Evolutionary conservation across 2,797 vertebrate genomes (phyloP), one percentile per base, ranked within the genome.

Genomic region (Menidia menidia): DNA sequence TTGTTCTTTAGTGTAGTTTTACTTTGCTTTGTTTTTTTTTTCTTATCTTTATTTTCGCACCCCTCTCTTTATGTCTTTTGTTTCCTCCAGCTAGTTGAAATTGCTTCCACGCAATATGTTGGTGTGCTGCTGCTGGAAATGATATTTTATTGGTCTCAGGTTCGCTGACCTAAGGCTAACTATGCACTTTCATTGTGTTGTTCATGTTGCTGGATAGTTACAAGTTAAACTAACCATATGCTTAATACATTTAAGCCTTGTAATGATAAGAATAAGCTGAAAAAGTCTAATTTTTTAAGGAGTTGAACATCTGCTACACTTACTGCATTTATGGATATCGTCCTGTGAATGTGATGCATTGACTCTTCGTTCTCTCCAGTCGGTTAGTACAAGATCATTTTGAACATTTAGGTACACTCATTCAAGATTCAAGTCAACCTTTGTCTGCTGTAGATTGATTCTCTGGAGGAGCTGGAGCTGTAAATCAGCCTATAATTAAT

Each of bases 61-160:
- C 4, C 25, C 31, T 57, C 32, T 66, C 54, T 58, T 75, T 18
- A 51, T 51, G 71, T 74, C 47, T 48, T 68, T 70, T 55, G 30
- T 72, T 15, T 66, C 55, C 59, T 68, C 69, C 64, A 43, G 56
- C 67, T 56, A 54, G 44, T 54, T 25, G 48, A 80, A 87, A 87
- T 77, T 83, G 54, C 65, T 50, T 67, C 66, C 45, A 48, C 18
- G 33, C 52, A 64, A 43, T 48, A 53, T 65, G 9, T 73, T 78
- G 64, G 42, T 75, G 60, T 62, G 56, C 58, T 39, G 58, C 64
- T 61, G 66, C 66, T 43, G 3, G 41, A 74, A 78, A 71, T 69
- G n/a, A 55, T 63, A 52, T 83, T 81, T 77, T 82, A 80, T 75
- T 73, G 66, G 73, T 47, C 47, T 66, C 51, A 52, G 70, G 68